Percentiles rank a stretch among this genome's conserved stretches.
phyloP scores from a whole-genome alignment of 2,113 vertebrate genomes.

The Ailuropoda melanoleuca region DNA sequence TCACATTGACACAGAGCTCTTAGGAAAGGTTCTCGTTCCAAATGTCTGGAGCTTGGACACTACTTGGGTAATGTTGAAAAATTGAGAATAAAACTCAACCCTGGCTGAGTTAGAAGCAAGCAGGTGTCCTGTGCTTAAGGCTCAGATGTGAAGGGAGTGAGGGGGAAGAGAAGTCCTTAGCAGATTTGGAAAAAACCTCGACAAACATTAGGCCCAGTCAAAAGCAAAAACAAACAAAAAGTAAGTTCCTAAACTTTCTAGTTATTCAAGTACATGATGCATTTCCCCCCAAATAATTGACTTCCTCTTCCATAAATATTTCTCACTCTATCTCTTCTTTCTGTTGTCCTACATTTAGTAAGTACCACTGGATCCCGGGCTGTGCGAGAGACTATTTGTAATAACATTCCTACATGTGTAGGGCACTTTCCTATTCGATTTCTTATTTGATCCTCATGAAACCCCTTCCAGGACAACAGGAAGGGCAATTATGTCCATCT shows the following conservation, averaged over 20 bases:
- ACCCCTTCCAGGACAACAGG: background rate
- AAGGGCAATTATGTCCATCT: background rate
- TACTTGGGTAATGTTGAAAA: background rate
- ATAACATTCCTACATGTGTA: background rate
- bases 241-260: background rate
- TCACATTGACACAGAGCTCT: background rate
- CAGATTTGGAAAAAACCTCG: background rate
- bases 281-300: background rate
- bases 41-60: background rate
- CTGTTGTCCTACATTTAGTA: background rate
- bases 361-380: background rate
- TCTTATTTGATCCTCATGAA: background rate
- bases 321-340: background rate
- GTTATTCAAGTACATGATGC: background rate
- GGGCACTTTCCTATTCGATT: background rate
- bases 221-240: background rate
- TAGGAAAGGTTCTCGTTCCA: background rate
- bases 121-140: background rate
- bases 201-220: background rate
- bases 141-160: background rate
- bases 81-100: background rate
- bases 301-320: background rate
- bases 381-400: background rate
- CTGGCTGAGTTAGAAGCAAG: background rate
- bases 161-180: background rate